A percentile compares a stretch with the other conserved stretches of the same genome.
Conservation (phyloP, 2,113 vertebrate genomes). For the Dipodomys spectabilis region DNA sequence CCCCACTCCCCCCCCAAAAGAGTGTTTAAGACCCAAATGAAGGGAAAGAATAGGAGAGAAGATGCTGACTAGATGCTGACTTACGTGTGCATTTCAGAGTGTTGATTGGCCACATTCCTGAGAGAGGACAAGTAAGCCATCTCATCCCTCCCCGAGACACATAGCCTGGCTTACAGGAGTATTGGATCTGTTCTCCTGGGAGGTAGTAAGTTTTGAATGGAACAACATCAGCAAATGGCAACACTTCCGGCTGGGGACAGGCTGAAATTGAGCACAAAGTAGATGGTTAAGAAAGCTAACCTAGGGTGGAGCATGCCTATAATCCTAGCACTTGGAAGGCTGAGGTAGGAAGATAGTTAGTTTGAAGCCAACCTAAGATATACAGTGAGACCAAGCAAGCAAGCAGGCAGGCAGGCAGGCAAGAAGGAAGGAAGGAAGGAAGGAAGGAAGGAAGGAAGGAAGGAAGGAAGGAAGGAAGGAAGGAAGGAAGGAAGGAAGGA, state of each 20-base stretch:
- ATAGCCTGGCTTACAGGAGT: slow-evolving; percentile 88
- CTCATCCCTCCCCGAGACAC: slow-evolving; percentile 78
- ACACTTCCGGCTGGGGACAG: slow-evolving; percentile 87
- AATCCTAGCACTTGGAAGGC: too few relatives aligned
- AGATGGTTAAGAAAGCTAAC: background rate
- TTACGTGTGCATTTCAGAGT: slow-evolving; percentile 89
- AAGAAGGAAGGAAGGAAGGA: too few relatives aligned
- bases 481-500: too few relatives aligned
- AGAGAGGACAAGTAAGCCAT: slow-evolving; percentile 85
- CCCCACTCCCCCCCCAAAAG: too few relatives aligned
- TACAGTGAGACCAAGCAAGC: too few relatives aligned
- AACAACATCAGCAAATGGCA: slow-evolving; percentile 75
- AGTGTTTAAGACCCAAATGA: background rate
- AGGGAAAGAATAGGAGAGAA: background rate
- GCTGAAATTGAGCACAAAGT: slow-evolving; percentile 83
- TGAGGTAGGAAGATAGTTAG: too few relatives aligned
- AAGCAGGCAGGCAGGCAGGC: too few relatives aligned
- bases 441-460: too few relatives aligned
- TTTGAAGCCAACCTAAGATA: too few relatives aligned
- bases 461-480: too few relatives aligned
- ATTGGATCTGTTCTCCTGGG: slow-evolving; percentile 84
- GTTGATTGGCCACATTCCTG: slow-evolving; percentile 88
- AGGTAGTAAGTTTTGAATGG: slow-evolving; percentile 85
- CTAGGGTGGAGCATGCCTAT: too few relatives aligned
- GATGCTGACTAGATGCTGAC: slow-evolving; percentile 85